A percentile compares a stretch with the other conserved stretches of the same genome.
phyloP scores from a whole-genome alignment of 2,888 invertebrate genomes.

The Exephanes ischioxanthus region DNA sequence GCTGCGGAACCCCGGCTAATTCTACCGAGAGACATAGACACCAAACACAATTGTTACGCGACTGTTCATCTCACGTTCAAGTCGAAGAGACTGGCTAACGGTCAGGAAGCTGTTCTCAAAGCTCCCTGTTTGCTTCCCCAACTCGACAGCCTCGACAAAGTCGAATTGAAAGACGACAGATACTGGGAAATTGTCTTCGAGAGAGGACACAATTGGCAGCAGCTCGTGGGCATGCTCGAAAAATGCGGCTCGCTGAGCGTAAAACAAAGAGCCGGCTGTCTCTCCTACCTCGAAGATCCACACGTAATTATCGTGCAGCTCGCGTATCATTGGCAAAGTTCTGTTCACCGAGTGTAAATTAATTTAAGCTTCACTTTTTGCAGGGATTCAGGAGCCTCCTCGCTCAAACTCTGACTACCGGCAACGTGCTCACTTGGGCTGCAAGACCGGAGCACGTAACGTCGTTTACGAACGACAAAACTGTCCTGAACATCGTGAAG shows the following conservation, averaged over 20 bases:
- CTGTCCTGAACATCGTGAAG: slow-evolving; percentile 89
- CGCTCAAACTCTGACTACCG: slow-evolving; percentile 92
- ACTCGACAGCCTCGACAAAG: slow-evolving; percentile 90
- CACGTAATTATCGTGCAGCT: slow-evolving; percentile 78
- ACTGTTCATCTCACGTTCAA: slow-evolving; percentile 86
- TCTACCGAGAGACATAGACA: slow-evolving; percentile 94
- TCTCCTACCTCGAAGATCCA: slow-evolving; percentile 95
- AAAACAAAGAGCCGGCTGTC: slow-evolving; percentile 95
- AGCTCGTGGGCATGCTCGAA: slow-evolving; percentile 89
- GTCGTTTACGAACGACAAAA: slow-evolving; percentile 91
- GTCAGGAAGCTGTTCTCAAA: slow-evolving; percentile 87
- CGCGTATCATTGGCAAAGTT: not conserved
- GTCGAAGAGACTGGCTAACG: slow-evolving; percentile 85
- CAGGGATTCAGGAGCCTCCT: slow-evolving; percentile 92
- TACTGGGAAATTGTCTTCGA: slow-evolving; percentile 97
- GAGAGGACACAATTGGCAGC: slow-evolving; percentile 93
- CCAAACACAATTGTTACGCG: slow-evolving; percentile 93
- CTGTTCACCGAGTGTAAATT: not conserved
- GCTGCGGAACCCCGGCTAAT: slow-evolving; percentile 96
- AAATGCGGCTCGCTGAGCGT: slow-evolving; percentile 92
- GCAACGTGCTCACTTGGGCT: slow-evolving; percentile 90
- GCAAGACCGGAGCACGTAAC: slow-evolving; percentile 89
- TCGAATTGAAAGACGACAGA: slow-evolving; percentile 92
- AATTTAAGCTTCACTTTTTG: slow-evolving; percentile 8
- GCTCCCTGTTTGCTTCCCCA: slow-evolving; percentile 96